Percentiles rank a stretch among this genome's conserved stretches.
phyloP scores from a whole-genome alignment of 2,797 vertebrate species.

The Clarias pachynema region DNA sequence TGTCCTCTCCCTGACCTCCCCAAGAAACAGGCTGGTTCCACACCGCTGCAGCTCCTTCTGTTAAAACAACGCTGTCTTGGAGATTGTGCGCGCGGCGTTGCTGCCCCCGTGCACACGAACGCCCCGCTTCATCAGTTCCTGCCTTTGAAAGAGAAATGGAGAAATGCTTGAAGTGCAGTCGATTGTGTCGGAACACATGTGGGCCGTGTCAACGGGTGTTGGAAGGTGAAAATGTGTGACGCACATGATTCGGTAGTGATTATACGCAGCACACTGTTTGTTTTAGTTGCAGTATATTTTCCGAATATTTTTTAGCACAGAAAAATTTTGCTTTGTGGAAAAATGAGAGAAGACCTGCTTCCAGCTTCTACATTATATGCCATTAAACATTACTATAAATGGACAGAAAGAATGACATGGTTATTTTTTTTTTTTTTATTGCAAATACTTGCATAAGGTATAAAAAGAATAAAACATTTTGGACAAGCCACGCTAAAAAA shows the following conservation, averaged over 20 bases:
- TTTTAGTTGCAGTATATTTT: background rate
- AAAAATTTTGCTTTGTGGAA: background rate
- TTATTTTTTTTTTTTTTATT: too few relatives aligned
- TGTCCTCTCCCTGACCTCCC: constrained; percentile 90
- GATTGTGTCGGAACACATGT: constrained; percentile 67
- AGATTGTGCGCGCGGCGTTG: constrained; percentile 62
- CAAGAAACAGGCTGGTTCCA: constrained; percentile 87
- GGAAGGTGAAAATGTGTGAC: constrained; percentile 56
- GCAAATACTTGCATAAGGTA: background rate
- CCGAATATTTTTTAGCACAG: background rate
- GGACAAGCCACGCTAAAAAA: background rate
- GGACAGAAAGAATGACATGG: background rate
- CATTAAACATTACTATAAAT: background rate
- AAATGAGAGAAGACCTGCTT: background rate
- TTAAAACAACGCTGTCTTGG: constrained; percentile 73
- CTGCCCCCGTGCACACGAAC: constrained; percentile 61
- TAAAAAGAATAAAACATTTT: background rate
- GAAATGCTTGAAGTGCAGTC: constrained; percentile 61
- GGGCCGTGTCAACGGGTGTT: constrained; percentile 48
- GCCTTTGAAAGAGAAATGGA: constrained; percentile 68
- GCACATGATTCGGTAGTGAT: constrained; percentile 14
- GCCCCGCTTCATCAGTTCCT: constrained; percentile 61
- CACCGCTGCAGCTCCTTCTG: constrained; percentile 82
- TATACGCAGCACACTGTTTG: background rate
- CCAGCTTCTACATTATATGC: background rate